Conservation (phyloP, 1,140 invertebrate species). For the Psix sp. region DNA sequence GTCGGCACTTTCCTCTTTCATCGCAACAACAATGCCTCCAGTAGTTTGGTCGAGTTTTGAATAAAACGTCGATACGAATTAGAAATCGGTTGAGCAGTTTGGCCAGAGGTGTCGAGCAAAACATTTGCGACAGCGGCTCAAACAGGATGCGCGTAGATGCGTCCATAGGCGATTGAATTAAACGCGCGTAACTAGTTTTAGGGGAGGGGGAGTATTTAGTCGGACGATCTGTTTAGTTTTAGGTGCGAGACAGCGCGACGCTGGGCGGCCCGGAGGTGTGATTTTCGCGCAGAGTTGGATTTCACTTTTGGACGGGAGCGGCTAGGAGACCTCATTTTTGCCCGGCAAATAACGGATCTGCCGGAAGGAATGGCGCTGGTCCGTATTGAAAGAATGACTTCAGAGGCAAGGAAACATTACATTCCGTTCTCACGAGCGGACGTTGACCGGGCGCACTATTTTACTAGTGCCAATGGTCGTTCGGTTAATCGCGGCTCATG, state of each 20-base stretch:
- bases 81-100: background rate
- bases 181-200: slow-evolving; percentile 52
- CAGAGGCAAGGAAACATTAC: slow-evolving; percentile 63
- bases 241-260: slow-evolving; percentile 66
- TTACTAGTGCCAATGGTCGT: slow-evolving; percentile 60
- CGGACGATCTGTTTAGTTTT: slow-evolving; percentile 60
- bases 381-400: slow-evolving; percentile 59
- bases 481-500: slow-evolving; percentile 58
- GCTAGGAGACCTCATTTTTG: slow-evolving; percentile 38
- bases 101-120: background rate
- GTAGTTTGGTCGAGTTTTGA: slow-evolving; percentile 3
- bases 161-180: no score
- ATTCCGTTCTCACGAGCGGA: slow-evolving; percentile 68
- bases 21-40: no score
- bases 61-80: slow-evolving; percentile 4
- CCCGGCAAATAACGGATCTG: slow-evolving; percentile 44
- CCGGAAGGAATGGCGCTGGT: slow-evolving; percentile 44
- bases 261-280: slow-evolving; percentile 32
- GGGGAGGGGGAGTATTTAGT: no score
- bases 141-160: no score
- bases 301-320: slow-evolving; percentile 45
- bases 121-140: no score
- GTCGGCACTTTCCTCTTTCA: no score
- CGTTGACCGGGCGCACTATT: slow-evolving; percentile 63
- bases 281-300: slow-evolving; percentile 15